These are phyloP conservation scores for Scolanthus callimorphus DNA, from an alignment of 92 coral and sea anemone genomes.

Conservation along the genomic window DNA sequence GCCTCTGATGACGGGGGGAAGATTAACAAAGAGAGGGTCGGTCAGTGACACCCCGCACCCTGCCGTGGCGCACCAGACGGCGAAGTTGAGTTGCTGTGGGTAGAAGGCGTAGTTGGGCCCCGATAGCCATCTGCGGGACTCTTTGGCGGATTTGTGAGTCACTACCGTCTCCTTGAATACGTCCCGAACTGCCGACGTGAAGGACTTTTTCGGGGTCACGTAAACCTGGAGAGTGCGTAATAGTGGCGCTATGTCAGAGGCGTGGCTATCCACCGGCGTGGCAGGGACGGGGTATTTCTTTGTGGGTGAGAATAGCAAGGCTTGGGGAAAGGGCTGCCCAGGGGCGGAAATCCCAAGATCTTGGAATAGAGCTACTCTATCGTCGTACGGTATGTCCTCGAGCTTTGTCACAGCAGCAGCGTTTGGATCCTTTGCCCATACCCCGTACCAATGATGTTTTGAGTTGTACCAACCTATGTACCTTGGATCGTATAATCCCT, in stretches of 20 bases:
- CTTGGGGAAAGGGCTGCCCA: too few relatives aligned
- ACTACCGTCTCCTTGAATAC: slow-evolving; percentile 10
- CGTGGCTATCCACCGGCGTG: background rate
- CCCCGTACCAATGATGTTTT: too few relatives aligned
- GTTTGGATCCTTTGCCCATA: too few relatives aligned
- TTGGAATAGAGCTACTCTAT: too few relatives aligned
- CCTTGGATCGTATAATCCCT: too few relatives aligned
- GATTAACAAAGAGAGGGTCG: background rate
- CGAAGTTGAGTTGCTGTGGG: slow-evolving; percentile 51
- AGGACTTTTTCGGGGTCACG: slow-evolving; percentile 9
- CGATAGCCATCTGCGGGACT: slow-evolving; percentile 19
- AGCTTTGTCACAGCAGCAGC: too few relatives aligned
- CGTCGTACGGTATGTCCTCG: too few relatives aligned
- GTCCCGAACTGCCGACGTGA: slow-evolving; percentile 10
- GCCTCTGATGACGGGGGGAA: background rate
- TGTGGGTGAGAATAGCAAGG: too few relatives aligned
- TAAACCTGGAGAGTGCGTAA: background rate
- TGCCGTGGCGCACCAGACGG: slow-evolving; percentile 30
- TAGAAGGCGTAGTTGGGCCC: slow-evolving; percentile 36
- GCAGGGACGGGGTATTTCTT: background rate
- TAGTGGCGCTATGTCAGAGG: background rate
- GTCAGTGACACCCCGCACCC: slow-evolving; percentile 29
- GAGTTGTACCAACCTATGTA: too few relatives aligned
- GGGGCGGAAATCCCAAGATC: too few relatives aligned
- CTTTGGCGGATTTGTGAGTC: background rate